These are phyloP conservation scores for Stenodera caucasica DNA, from an alignment of 2,888 invertebrate genomes.

Conservation along the genomic window DNA sequence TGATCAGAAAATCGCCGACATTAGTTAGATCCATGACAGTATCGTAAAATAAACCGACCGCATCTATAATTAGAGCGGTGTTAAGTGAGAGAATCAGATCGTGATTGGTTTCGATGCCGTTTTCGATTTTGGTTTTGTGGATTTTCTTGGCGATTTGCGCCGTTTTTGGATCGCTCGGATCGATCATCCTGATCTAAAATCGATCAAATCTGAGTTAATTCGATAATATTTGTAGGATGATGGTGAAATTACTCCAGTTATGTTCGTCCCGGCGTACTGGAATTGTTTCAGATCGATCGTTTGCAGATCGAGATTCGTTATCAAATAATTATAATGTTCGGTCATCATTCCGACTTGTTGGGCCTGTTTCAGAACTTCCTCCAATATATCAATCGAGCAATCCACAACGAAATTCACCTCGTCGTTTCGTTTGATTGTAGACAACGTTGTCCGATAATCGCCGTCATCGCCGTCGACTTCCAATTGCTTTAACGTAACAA, in stretches of 20 bases:
- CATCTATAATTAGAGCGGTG: slow-evolving; percentile 82
- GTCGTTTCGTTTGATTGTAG: slow-evolving; percentile 70
- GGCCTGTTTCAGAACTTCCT: slow-evolving; percentile 67
- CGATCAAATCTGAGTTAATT: too few species aligned
- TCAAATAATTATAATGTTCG: slow-evolving; percentile 74
- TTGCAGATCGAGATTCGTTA: slow-evolving; percentile 81
- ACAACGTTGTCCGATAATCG: slow-evolving; percentile 70
- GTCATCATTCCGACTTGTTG: slow-evolving; percentile 87
- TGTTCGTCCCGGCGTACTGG: slow-evolving; percentile 79
- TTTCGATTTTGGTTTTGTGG: slow-evolving; percentile 10
- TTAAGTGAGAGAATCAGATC: slow-evolving; percentile 56
- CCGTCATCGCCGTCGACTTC: slow-evolving; percentile 66
- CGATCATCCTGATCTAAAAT: slow-evolving; percentile 60
- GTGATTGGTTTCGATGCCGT: background rate
- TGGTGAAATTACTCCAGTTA: slow-evolving; percentile 63
- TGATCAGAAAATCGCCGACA: slow-evolving; percentile 28
- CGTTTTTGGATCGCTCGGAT: slow-evolving; percentile 55
- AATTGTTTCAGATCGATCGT: slow-evolving; percentile 77
- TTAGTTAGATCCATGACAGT: slow-evolving; percentile 67
- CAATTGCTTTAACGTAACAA: slow-evolving; percentile 64
- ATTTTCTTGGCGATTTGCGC: slow-evolving; percentile 26
- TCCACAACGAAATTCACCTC: slow-evolving; percentile 75
- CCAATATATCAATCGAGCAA: slow-evolving; percentile 65
- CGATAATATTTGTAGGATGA: too few species aligned
- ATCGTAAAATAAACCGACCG: slow-evolving; percentile 78